phyloP scores from a whole-genome alignment of 2,888 invertebrate genomes.

The Eupithecia tripunctaria region DNA sequence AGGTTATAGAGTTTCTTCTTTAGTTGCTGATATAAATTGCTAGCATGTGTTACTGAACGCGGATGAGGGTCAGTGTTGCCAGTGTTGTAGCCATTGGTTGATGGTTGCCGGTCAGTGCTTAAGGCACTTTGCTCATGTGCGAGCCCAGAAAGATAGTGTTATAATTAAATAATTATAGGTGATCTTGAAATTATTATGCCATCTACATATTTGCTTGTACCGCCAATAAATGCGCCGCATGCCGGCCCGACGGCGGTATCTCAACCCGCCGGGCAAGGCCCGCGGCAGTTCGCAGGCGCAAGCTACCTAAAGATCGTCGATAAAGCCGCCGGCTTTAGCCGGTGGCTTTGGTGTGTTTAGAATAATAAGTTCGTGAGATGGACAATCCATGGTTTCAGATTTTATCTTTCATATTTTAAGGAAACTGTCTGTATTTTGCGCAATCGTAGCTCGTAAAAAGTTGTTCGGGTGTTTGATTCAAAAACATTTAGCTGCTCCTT shows the following conservation, averaged over 20 bases:
- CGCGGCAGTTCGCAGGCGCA: too few species aligned
- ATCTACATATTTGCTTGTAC: background rate
- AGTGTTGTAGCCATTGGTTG: background rate
- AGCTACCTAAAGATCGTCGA: too few species aligned
- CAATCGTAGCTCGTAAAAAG: too few species aligned
- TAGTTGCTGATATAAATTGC: background rate
- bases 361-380: too few species aligned
- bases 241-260: too few species aligned
- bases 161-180: too few species aligned
- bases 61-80: background rate
- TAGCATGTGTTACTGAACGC: background rate
- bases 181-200: too few species aligned
- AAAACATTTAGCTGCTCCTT: background rate
- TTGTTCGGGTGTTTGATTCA: background rate
- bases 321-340: too few species aligned
- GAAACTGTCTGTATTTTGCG: too few species aligned
- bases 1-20: slow-evolving; percentile 15
- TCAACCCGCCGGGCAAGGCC: too few species aligned
- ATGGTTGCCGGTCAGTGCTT: background rate
- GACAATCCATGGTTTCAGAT: background rate
- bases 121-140: background rate
- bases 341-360: too few species aligned
- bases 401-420: background rate
- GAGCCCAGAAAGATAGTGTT: background rate
- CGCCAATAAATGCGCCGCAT: background rate